Evolutionary conservation across 1,140 invertebrate species (phyloP), one percentile per base, ranked within the genome.

Genomic region (Cydia amplana): DNA sequence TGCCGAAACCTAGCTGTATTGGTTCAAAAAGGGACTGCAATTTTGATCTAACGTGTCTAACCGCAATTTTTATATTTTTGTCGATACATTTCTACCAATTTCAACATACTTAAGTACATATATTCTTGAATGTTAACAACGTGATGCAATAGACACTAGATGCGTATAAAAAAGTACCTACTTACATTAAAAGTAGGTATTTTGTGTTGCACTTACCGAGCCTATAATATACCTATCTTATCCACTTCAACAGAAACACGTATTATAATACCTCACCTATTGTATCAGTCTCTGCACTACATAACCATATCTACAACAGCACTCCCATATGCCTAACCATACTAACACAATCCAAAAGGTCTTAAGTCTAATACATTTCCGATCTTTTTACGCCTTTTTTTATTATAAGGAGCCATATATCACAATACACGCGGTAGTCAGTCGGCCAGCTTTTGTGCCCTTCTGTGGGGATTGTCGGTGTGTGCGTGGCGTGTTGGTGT

Each of bases 401-500:
- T 9, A 3, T 60, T 12, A 60, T 7, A 20, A 60, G 55, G 20
- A 23, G 55, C 65, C 65, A 70, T 70, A 70, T 70, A 70, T 70
- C 65, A 70, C 65, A 70, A 23, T 73, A 73, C 20, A 73, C 25
- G 60, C 84, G 80, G 87, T 89, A 91, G 89, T 91, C 89, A 90
- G 87, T 90, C 86, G 86, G 84, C 80, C 83, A 84, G 87, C 87
- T 88, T 86, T 89, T 86, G 88, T 91, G 87, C 87, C 89, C 87
- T 90, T 87, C 85, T 78, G 83, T 85, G 82, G 86, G 88, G 87
- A 76, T n/a, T 81, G 80, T 77, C 75, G 70, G 75, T 70, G 76
- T 80, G 78, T 82, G 75, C 67, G 75, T 81, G 72, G 49, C 78
- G 74, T 84, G 75, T 82, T 80, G 77, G 89, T 87, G 88, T 92